Conservation (phyloP, 2,888 invertebrate species). For the Ichneumoninae sp. region DNA sequence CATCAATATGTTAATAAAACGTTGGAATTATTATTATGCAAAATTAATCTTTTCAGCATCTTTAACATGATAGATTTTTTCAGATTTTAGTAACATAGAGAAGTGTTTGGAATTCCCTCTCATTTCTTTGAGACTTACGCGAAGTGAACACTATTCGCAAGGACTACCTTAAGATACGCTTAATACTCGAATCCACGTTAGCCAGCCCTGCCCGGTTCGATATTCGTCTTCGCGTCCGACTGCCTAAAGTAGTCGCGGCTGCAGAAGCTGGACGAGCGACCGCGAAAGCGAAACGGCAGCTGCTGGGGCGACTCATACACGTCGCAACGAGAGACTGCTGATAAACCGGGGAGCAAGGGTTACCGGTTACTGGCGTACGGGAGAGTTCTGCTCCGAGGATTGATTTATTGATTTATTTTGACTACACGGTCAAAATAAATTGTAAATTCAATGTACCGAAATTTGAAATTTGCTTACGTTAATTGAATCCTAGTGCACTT, state of each 20-base stretch:
- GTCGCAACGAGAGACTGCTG: background rate
- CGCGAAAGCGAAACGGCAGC: slow-evolving; percentile 1
- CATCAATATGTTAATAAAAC: too few relatives aligned
- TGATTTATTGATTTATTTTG: too few relatives aligned
- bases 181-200: background rate
- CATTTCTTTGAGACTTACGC: too few relatives aligned
- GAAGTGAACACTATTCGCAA: too few relatives aligned
- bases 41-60: too few relatives aligned
- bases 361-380: slow-evolving; percentile 11
- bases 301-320: slow-evolving; percentile 4
- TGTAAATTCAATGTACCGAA: too few relatives aligned
- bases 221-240: background rate
- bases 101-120: too few relatives aligned
- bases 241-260: background rate
- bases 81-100: too few relatives aligned
- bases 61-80: too few relatives aligned
- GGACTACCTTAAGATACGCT: background rate
- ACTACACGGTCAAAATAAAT: background rate
- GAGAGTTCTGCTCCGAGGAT: background rate
- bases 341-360: background rate
- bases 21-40: too few relatives aligned
- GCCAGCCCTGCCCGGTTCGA: background rate
- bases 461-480: too few relatives aligned
- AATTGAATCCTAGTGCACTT: too few relatives aligned
- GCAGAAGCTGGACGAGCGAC: background rate